phyloP scores from a whole-genome alignment of 2,888 invertebrate genomes.

The Beris morrisii region DNA sequence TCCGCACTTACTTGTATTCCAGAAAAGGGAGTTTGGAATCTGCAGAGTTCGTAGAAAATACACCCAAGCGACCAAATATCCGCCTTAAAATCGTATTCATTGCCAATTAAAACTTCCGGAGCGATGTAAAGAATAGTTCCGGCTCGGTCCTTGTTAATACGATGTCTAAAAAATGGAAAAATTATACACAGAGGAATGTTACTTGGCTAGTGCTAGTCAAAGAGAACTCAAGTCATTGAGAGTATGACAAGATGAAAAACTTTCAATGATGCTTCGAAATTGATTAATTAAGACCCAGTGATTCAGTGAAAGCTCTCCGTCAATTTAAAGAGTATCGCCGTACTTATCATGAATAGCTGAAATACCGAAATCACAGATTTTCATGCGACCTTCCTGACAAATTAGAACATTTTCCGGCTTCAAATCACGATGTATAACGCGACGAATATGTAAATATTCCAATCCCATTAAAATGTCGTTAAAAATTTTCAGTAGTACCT shows the following conservation, averaged over 20 bases:
- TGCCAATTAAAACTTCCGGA: constrained; percentile 65
- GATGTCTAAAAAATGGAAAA: constrained; percentile 51
- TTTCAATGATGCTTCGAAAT: too few species aligned
- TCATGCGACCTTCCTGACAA: constrained; percentile 31
- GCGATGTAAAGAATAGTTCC: constrained; percentile 71
- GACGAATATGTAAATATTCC: constrained; percentile 53
- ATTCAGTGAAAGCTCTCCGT: too few species aligned
- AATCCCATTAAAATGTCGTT: constrained; percentile 55
- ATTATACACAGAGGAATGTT: not conserved
- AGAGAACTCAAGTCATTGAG: too few species aligned
- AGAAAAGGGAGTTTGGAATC: constrained; percentile 38
- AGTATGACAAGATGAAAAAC: too few species aligned
- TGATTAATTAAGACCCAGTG: too few species aligned
- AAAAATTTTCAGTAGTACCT: constrained; percentile 52
- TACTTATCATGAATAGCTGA: constrained; percentile 46
- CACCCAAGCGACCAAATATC: constrained; percentile 70
- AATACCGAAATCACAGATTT: constrained; percentile 41
- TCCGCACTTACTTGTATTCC: not conserved
- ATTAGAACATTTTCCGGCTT: constrained; percentile 41
- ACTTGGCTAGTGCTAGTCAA: not conserved
- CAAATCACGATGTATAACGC: constrained; percentile 42
- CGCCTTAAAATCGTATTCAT: constrained; percentile 65
- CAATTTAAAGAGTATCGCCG: not conserved
- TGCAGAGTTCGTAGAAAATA: constrained; percentile 63
- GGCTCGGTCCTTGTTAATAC: constrained; percentile 56